Conservation (phyloP, 2,797 vertebrate genomes). For the Enteromius trimaculatus region DNA sequence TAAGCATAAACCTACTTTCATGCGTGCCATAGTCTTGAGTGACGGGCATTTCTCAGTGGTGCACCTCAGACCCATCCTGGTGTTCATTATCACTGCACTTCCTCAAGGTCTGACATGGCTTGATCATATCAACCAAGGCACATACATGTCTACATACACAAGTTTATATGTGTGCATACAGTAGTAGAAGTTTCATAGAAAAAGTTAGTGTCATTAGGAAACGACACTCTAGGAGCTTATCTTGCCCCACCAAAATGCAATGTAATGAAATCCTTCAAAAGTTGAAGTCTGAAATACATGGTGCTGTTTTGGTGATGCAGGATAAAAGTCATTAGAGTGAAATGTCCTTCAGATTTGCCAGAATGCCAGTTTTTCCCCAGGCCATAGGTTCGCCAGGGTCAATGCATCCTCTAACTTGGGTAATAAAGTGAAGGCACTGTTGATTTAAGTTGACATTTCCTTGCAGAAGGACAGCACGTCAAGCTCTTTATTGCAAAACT, state of each 20-base stretch:
- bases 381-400: constrained; percentile 60
- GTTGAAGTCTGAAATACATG: background rate
- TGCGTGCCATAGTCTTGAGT: constrained; percentile 72
- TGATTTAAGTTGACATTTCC: constrained; percentile 57
- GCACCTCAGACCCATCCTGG: constrained; percentile 73
- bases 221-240: background rate
- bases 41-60: constrained; percentile 58
- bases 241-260: background rate
- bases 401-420: constrained; percentile 53
- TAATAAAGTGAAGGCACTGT: constrained; percentile 58
- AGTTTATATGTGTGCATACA: constrained; percentile 61
- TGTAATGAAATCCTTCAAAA: background rate
- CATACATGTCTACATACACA: constrained; percentile 66
- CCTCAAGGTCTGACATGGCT: constrained; percentile 55
- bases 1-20: constrained; percentile 73
- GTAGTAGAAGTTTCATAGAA: constrained; percentile 58
- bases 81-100: constrained; percentile 76
- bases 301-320: background rate
- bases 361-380: constrained; percentile 2
- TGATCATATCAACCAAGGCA: constrained; percentile 57
- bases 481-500: constrained; percentile 29
- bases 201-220: background rate
- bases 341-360: background rate
- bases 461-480: constrained; percentile 48
- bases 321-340: background rate